phyloP scores from a whole-genome alignment of 2,113 vertebrate species.

The Orcinus orca region DNA sequence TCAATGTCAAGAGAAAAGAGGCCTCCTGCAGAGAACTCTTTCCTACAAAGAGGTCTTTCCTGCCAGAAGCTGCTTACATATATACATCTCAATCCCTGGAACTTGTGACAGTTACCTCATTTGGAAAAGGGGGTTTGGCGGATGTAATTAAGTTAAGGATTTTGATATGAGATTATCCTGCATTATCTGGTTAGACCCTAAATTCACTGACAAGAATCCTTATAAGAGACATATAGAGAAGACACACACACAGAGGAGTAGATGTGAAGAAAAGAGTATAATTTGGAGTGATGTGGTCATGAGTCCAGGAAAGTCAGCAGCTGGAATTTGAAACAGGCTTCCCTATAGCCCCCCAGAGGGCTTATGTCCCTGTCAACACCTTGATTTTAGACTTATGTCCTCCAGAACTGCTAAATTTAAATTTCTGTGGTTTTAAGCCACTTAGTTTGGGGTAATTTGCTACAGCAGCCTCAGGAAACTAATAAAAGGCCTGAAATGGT shows the following conservation, averaged over 20 bases:
- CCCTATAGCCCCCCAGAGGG: too few relatives aligned
- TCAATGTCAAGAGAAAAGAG: background rate
- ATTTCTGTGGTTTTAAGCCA: background rate
- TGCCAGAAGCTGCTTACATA: background rate
- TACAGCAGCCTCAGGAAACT: background rate
- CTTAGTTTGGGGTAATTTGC: background rate
- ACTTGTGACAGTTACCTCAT: background rate
- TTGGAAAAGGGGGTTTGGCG: background rate
- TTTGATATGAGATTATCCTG: background rate
- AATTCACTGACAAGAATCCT: background rate
- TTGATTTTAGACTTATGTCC: background rate
- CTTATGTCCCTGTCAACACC: background rate
- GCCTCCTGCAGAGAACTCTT: background rate
- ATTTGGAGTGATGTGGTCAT: background rate
- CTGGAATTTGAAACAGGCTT: too few relatives aligned
- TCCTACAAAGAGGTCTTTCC: background rate
- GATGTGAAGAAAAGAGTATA: background rate
- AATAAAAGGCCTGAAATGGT: background rate
- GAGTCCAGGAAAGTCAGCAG: too few relatives aligned
- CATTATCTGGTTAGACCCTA: background rate
- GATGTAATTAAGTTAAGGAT: background rate
- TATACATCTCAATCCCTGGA: background rate
- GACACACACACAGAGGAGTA: background rate
- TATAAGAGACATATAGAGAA: background rate
- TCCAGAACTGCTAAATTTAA: background rate